Evolutionary conservation across 2,888 invertebrate species (phyloP).

Genomic region (Steromphala cineraria): DNA sequence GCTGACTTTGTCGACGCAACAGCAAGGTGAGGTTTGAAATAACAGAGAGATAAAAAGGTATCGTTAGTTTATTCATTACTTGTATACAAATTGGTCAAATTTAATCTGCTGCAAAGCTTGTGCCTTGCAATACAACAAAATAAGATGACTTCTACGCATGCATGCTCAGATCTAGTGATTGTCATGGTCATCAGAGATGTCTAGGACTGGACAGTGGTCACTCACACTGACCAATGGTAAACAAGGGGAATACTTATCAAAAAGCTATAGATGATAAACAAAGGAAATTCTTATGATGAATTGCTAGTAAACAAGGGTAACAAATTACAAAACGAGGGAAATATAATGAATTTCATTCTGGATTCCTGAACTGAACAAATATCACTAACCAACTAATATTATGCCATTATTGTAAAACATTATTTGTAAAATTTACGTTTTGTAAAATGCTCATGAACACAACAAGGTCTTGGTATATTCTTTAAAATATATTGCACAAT

Average conservation of each 20-base stretch:
- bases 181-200: neutral
- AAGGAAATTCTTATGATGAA: too few species aligned
- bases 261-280: too few species aligned
- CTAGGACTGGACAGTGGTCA: neutral
- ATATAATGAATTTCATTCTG: too few species aligned
- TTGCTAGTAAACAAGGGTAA: too few species aligned
- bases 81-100: slow-evolving; percentile 17
- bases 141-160: slow-evolving; percentile 9
- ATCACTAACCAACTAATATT: too few species aligned
- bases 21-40: neutral
- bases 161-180: slow-evolving; percentile 9
- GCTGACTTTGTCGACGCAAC: too few species aligned
- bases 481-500: slow-evolving; percentile 5
- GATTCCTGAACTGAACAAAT: too few species aligned
- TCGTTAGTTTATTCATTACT: slow-evolving; percentile 19
- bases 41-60: slow-evolving; percentile 15
- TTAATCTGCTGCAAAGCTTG: slow-evolving; percentile 1
- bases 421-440: too few species aligned
- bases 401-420: too few species aligned
- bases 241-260: too few species aligned
- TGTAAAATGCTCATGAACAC: neutral
- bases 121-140: slow-evolving; percentile 16
- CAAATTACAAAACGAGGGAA: too few species aligned
- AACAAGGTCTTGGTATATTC: neutral
- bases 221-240: too few species aligned